Evolutionary conservation across 2,888 invertebrate species (phyloP).

Genomic region (Andricus curvator): DNA sequence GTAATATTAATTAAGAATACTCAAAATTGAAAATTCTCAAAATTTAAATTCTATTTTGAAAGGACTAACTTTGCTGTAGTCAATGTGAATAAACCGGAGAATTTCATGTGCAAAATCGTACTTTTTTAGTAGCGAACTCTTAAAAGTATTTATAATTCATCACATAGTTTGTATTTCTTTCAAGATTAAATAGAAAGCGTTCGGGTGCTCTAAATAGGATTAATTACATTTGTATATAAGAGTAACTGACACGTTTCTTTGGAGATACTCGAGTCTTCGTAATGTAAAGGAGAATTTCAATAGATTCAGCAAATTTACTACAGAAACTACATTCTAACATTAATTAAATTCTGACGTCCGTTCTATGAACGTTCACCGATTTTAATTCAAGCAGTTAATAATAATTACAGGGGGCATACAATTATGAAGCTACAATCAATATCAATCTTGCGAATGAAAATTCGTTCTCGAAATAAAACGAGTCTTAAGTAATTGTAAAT

Average conservation of each 20-base stretch:
- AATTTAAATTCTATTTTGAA: neutral
- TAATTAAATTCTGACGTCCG: neutral
- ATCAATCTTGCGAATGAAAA: neutral
- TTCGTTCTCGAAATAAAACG: neutral
- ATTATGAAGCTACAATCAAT: neutral
- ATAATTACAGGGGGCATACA: neutral
- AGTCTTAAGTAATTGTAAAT: slow-evolving; percentile 17
- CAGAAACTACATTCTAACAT: neutral
- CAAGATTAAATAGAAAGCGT: neutral
- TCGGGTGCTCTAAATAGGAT: slow-evolving; percentile 3
- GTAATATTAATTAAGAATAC: neutral
- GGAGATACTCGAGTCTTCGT: neutral
- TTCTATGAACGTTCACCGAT: neutral
- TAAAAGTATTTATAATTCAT: neutral
- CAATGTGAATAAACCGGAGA: neutral
- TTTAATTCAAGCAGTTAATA: neutral
- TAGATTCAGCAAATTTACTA: neutral
- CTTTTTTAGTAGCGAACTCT: neutral
- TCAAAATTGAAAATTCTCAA: neutral
- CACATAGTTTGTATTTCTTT: neutral
- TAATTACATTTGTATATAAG: slow-evolving; percentile 3
- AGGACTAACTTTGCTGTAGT: neutral
- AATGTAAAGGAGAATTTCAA: neutral
- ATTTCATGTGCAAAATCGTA: neutral
- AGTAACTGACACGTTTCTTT: neutral